Percentiles rank a stretch among this genome's conserved stretches.
Conservation (phyloP, 2,888 invertebrate genomes). For the Frankliniella intonsa region DNA sequence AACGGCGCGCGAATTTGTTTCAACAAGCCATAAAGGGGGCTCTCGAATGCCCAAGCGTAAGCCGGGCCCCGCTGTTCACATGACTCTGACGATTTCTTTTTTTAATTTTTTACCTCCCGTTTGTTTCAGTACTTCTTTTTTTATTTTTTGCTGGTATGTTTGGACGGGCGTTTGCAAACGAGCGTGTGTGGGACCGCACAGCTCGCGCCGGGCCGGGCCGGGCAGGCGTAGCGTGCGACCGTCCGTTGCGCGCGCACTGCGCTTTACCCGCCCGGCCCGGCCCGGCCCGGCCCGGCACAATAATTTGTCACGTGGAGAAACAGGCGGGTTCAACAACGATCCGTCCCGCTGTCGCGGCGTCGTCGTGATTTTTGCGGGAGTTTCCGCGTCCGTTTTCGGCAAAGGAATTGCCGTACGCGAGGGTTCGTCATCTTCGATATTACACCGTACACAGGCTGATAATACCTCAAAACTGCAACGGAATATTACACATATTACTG, state of each 20-base stretch:
- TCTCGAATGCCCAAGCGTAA: no score
- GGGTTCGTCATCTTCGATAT: no score
- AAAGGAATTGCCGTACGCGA: no score
- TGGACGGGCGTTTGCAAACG: not conserved
- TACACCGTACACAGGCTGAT: no score
- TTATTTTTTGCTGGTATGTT: not conserved
- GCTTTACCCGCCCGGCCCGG: not conserved
- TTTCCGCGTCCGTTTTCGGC: no score
- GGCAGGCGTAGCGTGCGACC: not conserved
- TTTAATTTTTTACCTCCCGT: not conserved
- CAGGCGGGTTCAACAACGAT: not conserved
- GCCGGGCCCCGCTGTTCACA: not conserved
- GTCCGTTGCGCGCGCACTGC: not conserved
- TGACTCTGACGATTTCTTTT: not conserved
- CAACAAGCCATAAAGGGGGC: no score
- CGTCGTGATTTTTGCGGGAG: not conserved
- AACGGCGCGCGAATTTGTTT: no score
- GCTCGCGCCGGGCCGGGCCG: not conserved
- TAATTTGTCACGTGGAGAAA: slow-evolving; percentile 20
- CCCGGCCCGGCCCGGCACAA: no score
- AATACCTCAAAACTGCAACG: no score
- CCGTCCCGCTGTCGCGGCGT: not conserved
- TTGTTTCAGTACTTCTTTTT: not conserved
- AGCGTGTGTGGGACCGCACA: not conserved
- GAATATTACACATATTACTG: no score